Evolutionary conservation across 1,140 invertebrate species (phyloP).

Genomic region (Caerostris darwini): DNA sequence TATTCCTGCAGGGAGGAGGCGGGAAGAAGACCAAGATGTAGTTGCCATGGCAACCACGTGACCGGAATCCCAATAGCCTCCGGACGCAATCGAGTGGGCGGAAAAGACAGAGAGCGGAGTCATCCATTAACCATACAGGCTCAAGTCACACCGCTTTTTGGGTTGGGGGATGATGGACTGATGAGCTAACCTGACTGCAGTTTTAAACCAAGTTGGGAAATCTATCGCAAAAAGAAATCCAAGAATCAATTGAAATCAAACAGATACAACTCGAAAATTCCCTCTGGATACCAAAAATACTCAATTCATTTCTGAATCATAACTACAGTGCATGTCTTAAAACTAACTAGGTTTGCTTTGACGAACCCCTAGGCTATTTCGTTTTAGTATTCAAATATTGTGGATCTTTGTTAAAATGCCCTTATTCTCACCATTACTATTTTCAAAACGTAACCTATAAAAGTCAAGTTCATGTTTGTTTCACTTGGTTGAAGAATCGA

Average conservation of each 20-base stretch:
- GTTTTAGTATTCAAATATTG: no score
- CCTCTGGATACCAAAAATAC: no score
- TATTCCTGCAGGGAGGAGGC: conserved; percentile 47
- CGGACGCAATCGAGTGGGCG: conserved; percentile 54
- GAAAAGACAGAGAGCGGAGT: background rate
- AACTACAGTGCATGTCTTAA: no score
- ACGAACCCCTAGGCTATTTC: no score
- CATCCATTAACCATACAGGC: conserved; percentile 55
- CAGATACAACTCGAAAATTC: no score
- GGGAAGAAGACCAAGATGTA: conserved; percentile 71
- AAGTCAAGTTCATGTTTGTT: no score
- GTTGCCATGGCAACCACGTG: conserved; percentile 72
- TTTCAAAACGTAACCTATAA: no score
- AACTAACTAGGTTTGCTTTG: no score
- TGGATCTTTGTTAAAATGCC: no score
- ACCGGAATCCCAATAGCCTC: conserved; percentile 46
- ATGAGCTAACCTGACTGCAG: background rate
- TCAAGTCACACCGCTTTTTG: conserved; percentile 14
- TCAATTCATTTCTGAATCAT: no score
- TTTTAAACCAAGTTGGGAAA: background rate
- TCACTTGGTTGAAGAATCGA: no score
- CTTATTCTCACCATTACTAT: no score
- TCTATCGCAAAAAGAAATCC: background rate
- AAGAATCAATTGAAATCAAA: background rate
- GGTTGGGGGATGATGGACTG: background rate